Conservation (phyloP, 2,113 vertebrate genomes). For the Sylvilagus bachmani region DNA sequence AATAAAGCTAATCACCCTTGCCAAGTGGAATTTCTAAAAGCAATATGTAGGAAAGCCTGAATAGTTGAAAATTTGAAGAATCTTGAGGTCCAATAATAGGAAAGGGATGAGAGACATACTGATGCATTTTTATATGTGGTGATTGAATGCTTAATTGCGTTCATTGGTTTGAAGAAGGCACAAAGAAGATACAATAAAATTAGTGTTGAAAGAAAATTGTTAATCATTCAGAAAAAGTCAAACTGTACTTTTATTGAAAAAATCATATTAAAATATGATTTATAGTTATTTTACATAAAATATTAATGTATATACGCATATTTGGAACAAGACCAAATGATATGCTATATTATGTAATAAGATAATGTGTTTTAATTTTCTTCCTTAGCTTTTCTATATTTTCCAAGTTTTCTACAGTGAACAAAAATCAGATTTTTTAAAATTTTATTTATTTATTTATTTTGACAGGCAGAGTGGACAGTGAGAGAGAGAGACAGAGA, state of each 20-base stretch:
- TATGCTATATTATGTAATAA: slow-evolving; percentile 16
- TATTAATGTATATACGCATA: background rate
- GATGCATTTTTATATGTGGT: background rate
- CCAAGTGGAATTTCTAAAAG: slow-evolving; percentile 27
- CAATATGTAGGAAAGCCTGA: background rate
- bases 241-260: background rate
- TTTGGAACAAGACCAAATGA: background rate
- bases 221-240: background rate
- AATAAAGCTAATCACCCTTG: background rate
- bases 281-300: slow-evolving; percentile 10
- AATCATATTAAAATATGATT: background rate
- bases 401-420: background rate
- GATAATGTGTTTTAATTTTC: background rate
- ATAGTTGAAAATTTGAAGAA: too few species aligned
- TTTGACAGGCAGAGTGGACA: too few species aligned
- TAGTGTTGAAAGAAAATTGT: background rate
- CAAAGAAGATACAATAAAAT: slow-evolving; percentile 38
- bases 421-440: background rate
- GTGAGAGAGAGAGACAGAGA: too few species aligned
- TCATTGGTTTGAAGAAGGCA: background rate
- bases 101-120: background rate
- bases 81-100: too few species aligned
- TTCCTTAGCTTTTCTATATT: background rate
- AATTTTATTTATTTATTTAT: too few species aligned
- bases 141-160: slow-evolving; percentile 1